A percentile compares a stretch with the other conserved stretches of the same genome.
phyloP scores from a whole-genome alignment of 1,140 invertebrate genomes.

The Rhopalosiphum padi region DNA sequence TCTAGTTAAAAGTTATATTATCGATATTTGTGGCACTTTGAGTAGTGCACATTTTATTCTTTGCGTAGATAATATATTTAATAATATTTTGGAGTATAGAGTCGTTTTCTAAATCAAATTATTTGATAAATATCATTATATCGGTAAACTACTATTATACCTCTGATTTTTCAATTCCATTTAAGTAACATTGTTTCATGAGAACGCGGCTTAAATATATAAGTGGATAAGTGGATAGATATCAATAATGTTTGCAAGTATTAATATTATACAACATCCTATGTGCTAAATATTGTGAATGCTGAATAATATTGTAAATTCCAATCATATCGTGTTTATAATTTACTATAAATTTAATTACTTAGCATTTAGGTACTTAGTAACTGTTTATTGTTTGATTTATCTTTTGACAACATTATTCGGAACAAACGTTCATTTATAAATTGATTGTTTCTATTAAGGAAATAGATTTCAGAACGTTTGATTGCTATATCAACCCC shows the following conservation, averaged over 20 bases:
- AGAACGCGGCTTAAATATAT: background rate
- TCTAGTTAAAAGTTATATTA: background rate
- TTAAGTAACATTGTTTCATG: background rate
- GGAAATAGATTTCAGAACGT: background rate
- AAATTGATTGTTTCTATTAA: slow-evolving; percentile 20
- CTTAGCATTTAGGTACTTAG: too few species aligned
- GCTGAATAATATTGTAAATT: background rate
- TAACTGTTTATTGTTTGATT: background rate
- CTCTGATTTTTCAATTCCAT: background rate
- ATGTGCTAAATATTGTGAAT: background rate
- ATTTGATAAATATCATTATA: background rate
- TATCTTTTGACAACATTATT: background rate
- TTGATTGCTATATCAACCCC: background rate
- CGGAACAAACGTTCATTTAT: background rate
- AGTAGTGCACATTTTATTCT: too few species aligned
- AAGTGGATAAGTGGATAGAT: background rate
- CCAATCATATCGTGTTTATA: background rate
- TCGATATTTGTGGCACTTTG: background rate
- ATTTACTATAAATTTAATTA: too few species aligned
- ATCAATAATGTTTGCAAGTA: background rate
- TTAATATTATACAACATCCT: background rate
- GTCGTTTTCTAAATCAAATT: background rate
- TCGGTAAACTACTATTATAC: too few species aligned
- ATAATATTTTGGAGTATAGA: background rate
- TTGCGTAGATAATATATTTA: background rate